Base-by-base conservation (phyloP, 2,888 invertebrate species). In the Eristalinus aeneus region DNA sequence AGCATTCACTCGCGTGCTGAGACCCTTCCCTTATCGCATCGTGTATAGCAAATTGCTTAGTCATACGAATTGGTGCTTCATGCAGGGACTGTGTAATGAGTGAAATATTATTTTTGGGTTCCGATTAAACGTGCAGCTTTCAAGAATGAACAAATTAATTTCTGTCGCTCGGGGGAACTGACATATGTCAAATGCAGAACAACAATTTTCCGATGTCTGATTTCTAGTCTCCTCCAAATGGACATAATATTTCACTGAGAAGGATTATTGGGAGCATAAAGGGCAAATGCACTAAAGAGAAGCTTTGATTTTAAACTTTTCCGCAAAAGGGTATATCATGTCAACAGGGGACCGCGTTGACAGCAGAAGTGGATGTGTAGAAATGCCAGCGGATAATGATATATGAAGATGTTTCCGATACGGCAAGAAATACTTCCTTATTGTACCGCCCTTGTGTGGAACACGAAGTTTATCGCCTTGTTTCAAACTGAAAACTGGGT, bases 61-160 rank as follows among this genome's bases (percentile, higher is more conserved):
- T 56, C 11, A 10, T 54, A 22, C 12, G 58, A 69, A 69, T 34
- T 69, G 32, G n/a, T 34, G 54, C 54, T 22, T 12, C 34, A 34
- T 9, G 56, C 31, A 39, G 20, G 11, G 71, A 36, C 36, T 58
- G 23, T n/a, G 23, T 36, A 68, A 36, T 69, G 58, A 36, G 23
- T 23, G 34, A 20, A 34, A 22, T 68, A n/a, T 23, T n/a, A 34
- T 11, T 54, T 56, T 56, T 22, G n/a, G 11, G 56, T 36, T 68
- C 56, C n/a, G 36, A 68, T 56, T n/a, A 11, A 31, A 67, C 54
- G 54, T 67, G 65, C 31, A 16, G 31, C 31, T 20, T 11, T 8
- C 5, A 23, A 4, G 46, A 54, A 46, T 34, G 67, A 20, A 53
- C 20, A 54, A 54, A 68, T 56, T 68, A 56, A 68, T 34, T 56